These are phyloP conservation scores for Gallinago jamesoni DNA, from an alignment of 2,113 vertebrate genomes.

Conservation along the genomic window DNA sequence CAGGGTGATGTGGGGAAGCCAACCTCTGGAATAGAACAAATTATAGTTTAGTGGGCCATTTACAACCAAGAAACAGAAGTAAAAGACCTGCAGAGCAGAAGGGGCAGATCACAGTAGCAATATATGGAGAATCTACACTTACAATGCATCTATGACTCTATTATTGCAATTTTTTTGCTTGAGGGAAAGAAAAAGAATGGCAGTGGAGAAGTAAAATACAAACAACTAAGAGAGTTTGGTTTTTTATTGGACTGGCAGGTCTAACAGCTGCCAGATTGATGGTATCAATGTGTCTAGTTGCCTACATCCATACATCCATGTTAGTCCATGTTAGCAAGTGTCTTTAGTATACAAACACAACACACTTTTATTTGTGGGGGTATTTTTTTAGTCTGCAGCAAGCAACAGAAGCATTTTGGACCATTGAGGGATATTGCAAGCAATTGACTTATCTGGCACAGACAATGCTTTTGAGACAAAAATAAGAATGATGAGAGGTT, in stretches of 20 bases:
- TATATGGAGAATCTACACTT: neutral
- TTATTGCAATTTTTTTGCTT: neutral
- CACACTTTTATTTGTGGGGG: neutral
- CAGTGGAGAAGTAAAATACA: neutral
- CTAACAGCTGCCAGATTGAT: neutral
- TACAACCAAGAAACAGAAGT: neutral
- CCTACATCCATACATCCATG: neutral
- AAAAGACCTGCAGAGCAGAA: neutral
- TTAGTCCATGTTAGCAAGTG: neutral
- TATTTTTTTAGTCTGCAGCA: neutral
- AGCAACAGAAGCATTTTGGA: neutral
- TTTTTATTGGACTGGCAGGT: neutral
- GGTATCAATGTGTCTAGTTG: neutral
- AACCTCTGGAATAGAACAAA: neutral
- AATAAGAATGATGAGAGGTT: neutral
- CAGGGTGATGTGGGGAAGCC: neutral
- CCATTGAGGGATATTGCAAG: neutral
- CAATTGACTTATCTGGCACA: neutral
- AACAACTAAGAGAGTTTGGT: neutral
- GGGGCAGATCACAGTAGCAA: neutral
- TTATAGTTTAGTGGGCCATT: neutral
- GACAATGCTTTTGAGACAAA: neutral
- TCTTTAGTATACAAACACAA: neutral
- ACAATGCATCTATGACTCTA: neutral
- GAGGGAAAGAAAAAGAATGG: neutral